phyloP scores from a whole-genome alignment of 2,113 vertebrate species.

The Coreoperca whiteheadi region DNA sequence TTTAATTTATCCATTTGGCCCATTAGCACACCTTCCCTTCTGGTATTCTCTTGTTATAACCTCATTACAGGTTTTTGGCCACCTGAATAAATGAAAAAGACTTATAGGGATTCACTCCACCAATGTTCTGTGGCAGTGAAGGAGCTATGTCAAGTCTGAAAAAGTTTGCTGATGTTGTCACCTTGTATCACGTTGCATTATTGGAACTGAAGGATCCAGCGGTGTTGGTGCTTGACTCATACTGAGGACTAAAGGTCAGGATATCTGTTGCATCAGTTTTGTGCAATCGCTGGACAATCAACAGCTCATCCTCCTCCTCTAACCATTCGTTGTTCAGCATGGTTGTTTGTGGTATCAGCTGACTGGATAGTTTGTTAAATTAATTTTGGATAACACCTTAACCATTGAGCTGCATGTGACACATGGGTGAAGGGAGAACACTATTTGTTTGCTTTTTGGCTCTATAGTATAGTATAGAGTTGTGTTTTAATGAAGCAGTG shows the following conservation, averaged over 20 bases:
- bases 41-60: background rate
- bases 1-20: background rate
- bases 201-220: background rate
- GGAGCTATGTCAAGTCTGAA: background rate
- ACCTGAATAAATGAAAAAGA: background rate
- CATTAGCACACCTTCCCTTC: background rate
- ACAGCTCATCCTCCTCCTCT: too few species aligned
- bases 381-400: conserved; percentile 9
- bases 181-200: background rate
- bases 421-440: too few species aligned
- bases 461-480: too few species aligned
- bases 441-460: too few species aligned
- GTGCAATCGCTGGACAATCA: too few species aligned
- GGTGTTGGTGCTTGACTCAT: background rate
- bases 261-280: background rate
- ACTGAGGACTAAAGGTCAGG: background rate
- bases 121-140: background rate
- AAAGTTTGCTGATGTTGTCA: background rate
- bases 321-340: too few species aligned
- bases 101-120: background rate
- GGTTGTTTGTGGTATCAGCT: background rate
- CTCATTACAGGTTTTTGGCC: background rate
- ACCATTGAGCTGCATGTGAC: conserved; percentile 11
- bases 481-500: background rate
- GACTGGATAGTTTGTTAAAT: conserved; percentile 14